Conservation (phyloP, 2,797 vertebrate genomes). For the Danionella dracula region DNA sequence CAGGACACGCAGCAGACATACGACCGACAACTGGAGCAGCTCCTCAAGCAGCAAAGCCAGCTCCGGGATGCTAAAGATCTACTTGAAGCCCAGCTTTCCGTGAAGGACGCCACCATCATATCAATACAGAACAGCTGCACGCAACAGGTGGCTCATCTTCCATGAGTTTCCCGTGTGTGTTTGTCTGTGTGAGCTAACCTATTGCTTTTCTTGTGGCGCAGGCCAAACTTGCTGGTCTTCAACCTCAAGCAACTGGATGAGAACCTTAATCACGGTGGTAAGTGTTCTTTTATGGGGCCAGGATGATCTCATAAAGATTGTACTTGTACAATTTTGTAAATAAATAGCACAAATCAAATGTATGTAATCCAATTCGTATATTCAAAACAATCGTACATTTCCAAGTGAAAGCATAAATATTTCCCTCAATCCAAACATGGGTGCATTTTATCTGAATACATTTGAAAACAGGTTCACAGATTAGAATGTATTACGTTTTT, state of each 20-base stretch:
- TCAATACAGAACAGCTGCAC: conserved; percentile 17
- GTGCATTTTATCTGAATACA: too few relatives aligned
- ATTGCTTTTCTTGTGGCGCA: not conserved
- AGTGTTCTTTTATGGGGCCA: not conserved
- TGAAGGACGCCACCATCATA: conserved; percentile 10
- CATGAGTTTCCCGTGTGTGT: not conserved
- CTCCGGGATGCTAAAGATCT: conserved; percentile 58
- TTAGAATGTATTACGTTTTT: too few relatives aligned
- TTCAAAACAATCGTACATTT: too few relatives aligned
- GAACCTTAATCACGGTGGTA: not conserved
- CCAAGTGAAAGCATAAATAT: too few relatives aligned
- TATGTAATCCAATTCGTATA: too few relatives aligned
- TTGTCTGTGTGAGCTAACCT: not conserved
- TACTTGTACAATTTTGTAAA: too few relatives aligned
- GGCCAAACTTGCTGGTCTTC: not conserved
- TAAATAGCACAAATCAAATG: too few relatives aligned
- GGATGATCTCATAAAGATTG: too few relatives aligned
- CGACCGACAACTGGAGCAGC: conserved; percentile 55
- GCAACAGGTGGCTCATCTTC: conserved; percentile 41
- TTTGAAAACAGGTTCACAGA: too few relatives aligned
- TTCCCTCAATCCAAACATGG: too few relatives aligned
- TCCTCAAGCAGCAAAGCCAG: conserved; percentile 59
- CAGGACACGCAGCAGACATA: conserved; percentile 51
- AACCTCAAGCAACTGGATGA: not conserved
- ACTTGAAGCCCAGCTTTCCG: conserved; percentile 47